Evolutionary conservation across 2,888 invertebrate genomes (phyloP).

Genomic region (Sminthurides aquaticus): DNA sequence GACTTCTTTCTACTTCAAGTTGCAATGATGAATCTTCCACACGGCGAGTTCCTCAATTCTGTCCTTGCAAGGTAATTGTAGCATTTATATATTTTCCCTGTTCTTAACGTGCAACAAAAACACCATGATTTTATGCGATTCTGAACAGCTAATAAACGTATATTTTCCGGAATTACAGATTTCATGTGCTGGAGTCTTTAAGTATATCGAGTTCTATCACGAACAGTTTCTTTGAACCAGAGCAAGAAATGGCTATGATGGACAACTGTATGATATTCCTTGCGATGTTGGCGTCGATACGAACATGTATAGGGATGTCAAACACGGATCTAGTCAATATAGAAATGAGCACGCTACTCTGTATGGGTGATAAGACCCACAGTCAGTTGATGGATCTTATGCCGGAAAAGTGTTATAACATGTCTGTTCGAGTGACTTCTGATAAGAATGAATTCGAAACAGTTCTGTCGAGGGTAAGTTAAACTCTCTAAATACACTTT

Average conservation of each 20-base stretch:
- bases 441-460: constrained; percentile 72
- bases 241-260: constrained; percentile 81
- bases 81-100: neutral
- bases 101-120: no score
- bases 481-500: constrained; percentile 37
- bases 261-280: constrained; percentile 87
- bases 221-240: constrained; percentile 56
- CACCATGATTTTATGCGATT: neutral
- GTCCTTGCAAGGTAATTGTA: constrained; percentile 72
- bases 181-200: constrained; percentile 67
- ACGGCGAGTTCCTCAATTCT: constrained; percentile 75
- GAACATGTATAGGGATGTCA: constrained; percentile 71
- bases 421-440: constrained; percentile 47
- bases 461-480: constrained; percentile 64
- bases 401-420: constrained; percentile 89
- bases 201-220: constrained; percentile 49
- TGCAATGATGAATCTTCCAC: constrained; percentile 58
- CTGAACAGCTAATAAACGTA: neutral
- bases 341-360: constrained; percentile 87
- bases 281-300: constrained; percentile 75
- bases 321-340: constrained; percentile 64
- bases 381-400: constrained; percentile 89
- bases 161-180: constrained; percentile 51
- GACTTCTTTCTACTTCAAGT: constrained; percentile 92
- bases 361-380: constrained; percentile 91